Conservation (phyloP, 2,797 vertebrate genomes). For the Megalops cyprinoides region DNA sequence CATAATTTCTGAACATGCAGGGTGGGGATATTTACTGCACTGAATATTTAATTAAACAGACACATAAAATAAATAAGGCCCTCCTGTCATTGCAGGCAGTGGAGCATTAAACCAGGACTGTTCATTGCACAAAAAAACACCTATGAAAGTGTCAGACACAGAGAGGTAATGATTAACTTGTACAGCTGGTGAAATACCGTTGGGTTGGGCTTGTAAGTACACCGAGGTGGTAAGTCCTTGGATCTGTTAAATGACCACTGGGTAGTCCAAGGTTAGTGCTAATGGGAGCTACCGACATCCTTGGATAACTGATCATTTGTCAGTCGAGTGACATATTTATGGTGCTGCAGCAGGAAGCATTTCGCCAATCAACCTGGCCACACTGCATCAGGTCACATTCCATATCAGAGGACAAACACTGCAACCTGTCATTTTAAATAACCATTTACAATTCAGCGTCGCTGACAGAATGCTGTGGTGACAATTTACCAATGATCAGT, state of each 20-base stretch:
- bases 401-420: background rate
- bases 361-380: background rate
- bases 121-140: background rate
- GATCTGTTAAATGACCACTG: background rate
- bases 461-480: background rate
- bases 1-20: conserved; percentile 42
- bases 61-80: conserved; percentile 9
- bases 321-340: conserved; percentile 13
- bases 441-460: background rate
- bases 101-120: conserved; percentile 20
- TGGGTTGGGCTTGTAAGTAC: conserved; percentile 42
- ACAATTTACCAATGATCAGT: background rate
- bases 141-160: conserved; percentile 36
- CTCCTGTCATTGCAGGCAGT: conserved; percentile 14
- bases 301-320: background rate
- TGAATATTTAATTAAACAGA: conserved; percentile 25
- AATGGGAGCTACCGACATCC: background rate
- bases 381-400: background rate
- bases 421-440: background rate
- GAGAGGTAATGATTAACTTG: conserved; percentile 54
- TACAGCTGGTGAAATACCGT: conserved; percentile 54
- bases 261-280: conserved; percentile 1
- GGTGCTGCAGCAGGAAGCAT: background rate
- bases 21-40: conserved; percentile 37
- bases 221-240: conserved; percentile 37